Evolutionary conservation across 2,113 vertebrate species (phyloP), one percentile per base, ranked within the genome.

Genomic region (Neoarius graeffei): DNA sequence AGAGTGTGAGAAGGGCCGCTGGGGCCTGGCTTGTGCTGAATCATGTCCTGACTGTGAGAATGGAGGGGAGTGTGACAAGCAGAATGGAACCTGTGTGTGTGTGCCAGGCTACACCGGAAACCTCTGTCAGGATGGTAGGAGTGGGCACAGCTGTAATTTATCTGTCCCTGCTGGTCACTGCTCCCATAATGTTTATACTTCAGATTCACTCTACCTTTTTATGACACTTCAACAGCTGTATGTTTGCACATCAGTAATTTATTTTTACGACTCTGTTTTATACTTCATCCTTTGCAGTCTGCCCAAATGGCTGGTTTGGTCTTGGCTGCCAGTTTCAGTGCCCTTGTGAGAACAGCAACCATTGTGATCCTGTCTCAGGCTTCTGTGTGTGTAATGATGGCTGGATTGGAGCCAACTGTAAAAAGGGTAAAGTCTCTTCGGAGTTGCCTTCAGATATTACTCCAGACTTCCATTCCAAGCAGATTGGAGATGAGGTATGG

Each of bases 11-110:
- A 93, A 93, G 1, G 96, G 96, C 3, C 95, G 0, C 88, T 97
- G 97, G 97, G 97, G 96, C 0, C 88, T 81, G 0, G 96, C 95
- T 86, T 97, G 97, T 91, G 95, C 95, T 90, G 92, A 95, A 90
- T 91, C 94, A 17, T 97, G 97, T 86, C 94, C 93, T 0, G 62
- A 71, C 0, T 97, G 97, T 3, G 91, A 94, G 2, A 95, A 97
- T 0, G 92, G 91, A 0, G 96, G 90, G 13, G 76, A 85, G 90
- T 97, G 96, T 30, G 89, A 94, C 27, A 95, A 91, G 0, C 20
- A 82, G 89, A 94, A 94, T 0, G 97, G 97, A 10, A 60, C 84
- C 83, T 97, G 97, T 67, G 19, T 87, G 1, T 97, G 97, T 52
- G 88, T 7, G 0, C 94, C 96, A 0, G 97, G 97, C 67, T 96